Base-by-base conservation (phyloP, 2,888 invertebrate species). In the Pharmacophagus antenor region DNA sequence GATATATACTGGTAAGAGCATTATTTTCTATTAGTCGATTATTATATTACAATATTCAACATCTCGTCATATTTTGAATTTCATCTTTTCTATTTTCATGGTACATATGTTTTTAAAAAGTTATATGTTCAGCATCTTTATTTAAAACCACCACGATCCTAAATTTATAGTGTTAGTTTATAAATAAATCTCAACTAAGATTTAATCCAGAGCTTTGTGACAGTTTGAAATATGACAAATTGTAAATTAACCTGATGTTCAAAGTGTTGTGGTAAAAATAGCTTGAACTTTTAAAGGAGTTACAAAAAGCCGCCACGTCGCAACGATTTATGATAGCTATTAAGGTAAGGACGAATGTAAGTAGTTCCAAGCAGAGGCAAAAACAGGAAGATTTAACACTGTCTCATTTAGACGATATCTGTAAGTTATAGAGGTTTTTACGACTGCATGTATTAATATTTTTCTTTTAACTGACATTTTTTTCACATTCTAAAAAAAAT, bases 281-380 rank as follows among this genome's bases (percentile, higher is more conserved):
- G 7, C n/a, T n/a, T 2, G 15, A 12, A 31, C 37, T 12, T 51
- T 37, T 21, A 37, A 51, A 51, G 51, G 31, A 37, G 20, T 20
- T 18, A 51, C 51, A 21, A 20, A 37, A 51, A 37, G 37, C 37
- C n/a, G 12, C 21, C 20, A 2, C 27, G 51, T 12, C 51, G 21
- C 22, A 18, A 51, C 37, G 51, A 51, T 51, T 51, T 51, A 51
- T 51, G 51, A 37, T 12, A 21, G 37, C 51, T 37, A 50, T 50
- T 50, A 50, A 50, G 25, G 49, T 25, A 23, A 50, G 42, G 49
- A n/a, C 27, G 18, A 27, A 17, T 27, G 27, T 51, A 42, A 42
- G 42, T 42, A 17, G 17, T n/a, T 42, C 42, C n/a, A 42, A 51
- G 37, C 18, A 20, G 15, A 5, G 12, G 21, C 27, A 51, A 37